A percentile compares a stretch with the other conserved stretches of the same genome.
phyloP scores from a whole-genome alignment of 2,797 vertebrate genomes.

The Myiotriccus ornatus region DNA sequence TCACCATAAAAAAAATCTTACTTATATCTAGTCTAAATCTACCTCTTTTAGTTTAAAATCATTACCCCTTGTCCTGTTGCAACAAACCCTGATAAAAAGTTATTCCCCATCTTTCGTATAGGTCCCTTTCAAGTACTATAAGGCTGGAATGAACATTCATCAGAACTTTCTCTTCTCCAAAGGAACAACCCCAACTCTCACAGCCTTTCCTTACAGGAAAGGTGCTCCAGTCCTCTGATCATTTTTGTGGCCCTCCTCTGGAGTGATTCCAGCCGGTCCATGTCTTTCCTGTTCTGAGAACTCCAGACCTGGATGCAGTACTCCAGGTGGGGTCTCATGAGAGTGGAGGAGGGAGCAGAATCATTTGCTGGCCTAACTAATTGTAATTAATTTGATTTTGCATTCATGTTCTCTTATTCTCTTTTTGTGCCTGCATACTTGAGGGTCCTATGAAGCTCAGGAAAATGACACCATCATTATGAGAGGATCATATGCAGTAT shows the following conservation, averaged over 20 bases:
- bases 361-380: not conserved
- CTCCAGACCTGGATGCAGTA: not conserved
- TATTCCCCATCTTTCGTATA: not conserved
- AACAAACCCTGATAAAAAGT: not conserved
- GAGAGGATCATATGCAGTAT: not conserved
- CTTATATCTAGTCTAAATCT: not conserved
- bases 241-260: not conserved
- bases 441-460: not conserved
- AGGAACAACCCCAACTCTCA: not conserved
- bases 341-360: not conserved
- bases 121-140: not conserved
- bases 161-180: not conserved
- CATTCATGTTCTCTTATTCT: not conserved
- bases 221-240: not conserved
- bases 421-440: not conserved
- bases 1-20: not conserved
- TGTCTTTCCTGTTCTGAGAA: not conserved
- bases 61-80: not conserved
- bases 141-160: not conserved
- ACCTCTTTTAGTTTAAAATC: not conserved
- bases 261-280: not conserved
- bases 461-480: not conserved
- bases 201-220: not conserved
- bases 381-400: not conserved
- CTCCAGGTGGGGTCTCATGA: not conserved